Evolutionary conservation across 1,140 invertebrate genomes (phyloP).

Genomic region (Drosophila kanapiae): DNA sequence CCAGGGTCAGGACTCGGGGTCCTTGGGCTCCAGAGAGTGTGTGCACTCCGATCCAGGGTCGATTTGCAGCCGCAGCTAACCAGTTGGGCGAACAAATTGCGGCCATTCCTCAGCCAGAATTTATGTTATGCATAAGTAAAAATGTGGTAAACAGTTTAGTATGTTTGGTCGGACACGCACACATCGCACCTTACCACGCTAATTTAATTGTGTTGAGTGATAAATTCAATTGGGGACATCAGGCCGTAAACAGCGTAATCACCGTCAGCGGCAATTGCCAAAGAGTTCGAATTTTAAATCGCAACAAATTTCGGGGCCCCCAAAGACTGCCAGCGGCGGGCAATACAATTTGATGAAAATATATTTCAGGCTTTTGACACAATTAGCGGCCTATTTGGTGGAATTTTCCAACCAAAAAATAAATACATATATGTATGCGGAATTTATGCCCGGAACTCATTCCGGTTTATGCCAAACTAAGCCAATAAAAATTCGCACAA

Average conservation of each 20-base stretch:
- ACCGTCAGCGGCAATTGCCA: slow-evolving; percentile 29
- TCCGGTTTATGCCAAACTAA: slow-evolving; percentile 40
- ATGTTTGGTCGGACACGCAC: slow-evolving; percentile 10
- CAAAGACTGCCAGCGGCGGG: neutral
- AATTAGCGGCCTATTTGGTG: slow-evolving; percentile 32
- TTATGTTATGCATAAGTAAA: slow-evolving; percentile 35
- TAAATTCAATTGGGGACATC: slow-evolving; percentile 44
- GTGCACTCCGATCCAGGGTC: slow-evolving; percentile 8
- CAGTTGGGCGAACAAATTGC: slow-evolving; percentile 28
- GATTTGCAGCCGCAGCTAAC: slow-evolving; percentile 9
- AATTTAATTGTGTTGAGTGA: slow-evolving; percentile 50
- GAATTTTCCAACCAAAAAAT: slow-evolving; percentile 5
- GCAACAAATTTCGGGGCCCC: slow-evolving; percentile 29
- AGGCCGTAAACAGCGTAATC: slow-evolving; percentile 12
- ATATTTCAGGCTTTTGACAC: slow-evolving; percentile 30
- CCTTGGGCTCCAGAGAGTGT: slow-evolving; percentile 1
- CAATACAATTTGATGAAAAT: slow-evolving; percentile 39
- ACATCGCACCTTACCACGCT: slow-evolving; percentile 7
- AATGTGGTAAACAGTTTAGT: slow-evolving; percentile 36
- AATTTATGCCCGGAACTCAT: slow-evolving; percentile 32
- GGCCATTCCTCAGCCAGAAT: slow-evolving; percentile 33
- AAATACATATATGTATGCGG: neutral
- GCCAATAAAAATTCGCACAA: slow-evolving; percentile 68
- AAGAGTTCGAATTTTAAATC: slow-evolving; percentile 28
- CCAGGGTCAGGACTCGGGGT: slow-evolving; percentile 1